Base-by-base conservation (phyloP, 2,797 vertebrate species). In the Sphaeramia orbicularis region DNA sequence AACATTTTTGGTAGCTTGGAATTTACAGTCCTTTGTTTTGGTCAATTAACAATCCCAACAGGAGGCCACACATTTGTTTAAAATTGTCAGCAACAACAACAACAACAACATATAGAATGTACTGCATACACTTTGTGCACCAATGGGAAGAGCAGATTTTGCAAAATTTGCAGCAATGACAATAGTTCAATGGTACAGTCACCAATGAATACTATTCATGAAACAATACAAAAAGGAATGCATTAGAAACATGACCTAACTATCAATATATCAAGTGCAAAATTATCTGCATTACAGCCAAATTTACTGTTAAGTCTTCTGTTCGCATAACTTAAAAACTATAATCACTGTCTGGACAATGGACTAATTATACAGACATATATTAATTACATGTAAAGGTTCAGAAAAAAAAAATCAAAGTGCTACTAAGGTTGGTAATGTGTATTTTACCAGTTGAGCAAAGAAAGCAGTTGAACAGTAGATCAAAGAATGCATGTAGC, bases 171-270 rank as follows among this genome's bases (percentile, higher is more conserved):
- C n/a, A n/a, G n/a, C n/a, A 57, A 50, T n/a, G 10, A 56, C n/a
- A 36, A 21, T 52, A 15, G 3, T 24, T 44, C 7, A 4, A 19
- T 1, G 27, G 73, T 32, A 19, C 51, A 21, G 0, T 15, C 9
- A 16, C 4, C 41, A 48, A 24, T 59, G 47, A 24, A 59, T 12
- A 66, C 9, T 24, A 52, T 43, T 18, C 37, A 40, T 12, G 4
- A 67, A 6, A 44, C 6, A 15, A 19, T 5, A 69, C 36, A 72
- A 76, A 45, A 66, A 85, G 71, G 48, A 19, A 59, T 75, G 58
- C 65, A 62, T 67, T 14, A 30, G 11, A 12, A 61, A 71, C 41
- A 32, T 32, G 30, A 69, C 43, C 70, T 1, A 15, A 38, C 48
- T 19, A 14, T 24, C 24, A 43, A 42, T 8, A 14, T 14, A 53